A percentile compares a stretch with the other conserved stretches of the same genome.
Conservation (phyloP, 1,140 invertebrate species). For the Amyelois transitella region DNA sequence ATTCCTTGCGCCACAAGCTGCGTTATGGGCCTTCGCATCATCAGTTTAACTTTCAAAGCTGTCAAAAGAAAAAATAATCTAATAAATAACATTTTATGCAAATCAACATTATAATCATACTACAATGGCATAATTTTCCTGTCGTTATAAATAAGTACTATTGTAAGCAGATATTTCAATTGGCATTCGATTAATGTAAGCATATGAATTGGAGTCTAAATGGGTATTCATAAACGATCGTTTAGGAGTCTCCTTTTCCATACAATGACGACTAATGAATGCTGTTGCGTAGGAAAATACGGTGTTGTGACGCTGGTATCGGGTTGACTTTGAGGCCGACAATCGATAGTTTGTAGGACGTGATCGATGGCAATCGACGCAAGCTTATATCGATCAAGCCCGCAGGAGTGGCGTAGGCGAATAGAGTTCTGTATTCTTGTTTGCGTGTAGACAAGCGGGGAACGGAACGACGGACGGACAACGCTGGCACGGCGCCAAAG, state of each 20-base stretch:
- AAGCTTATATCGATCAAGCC: constrained; percentile 42
- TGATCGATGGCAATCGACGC: constrained; percentile 51
- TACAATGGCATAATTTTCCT: background rate
- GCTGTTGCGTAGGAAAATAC: constrained; percentile 20
- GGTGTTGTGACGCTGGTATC: constrained; percentile 54
- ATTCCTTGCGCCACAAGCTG: constrained; percentile 98
- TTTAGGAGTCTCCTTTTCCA: constrained; percentile 23
- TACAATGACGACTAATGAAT: constrained; percentile 40
- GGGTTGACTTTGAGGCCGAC: constrained; percentile 51
- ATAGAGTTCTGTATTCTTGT: constrained; percentile 42
- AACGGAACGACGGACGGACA: constrained; percentile 53
- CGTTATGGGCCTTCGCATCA: constrained; percentile 94
- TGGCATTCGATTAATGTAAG: background rate
- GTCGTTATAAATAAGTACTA: background rate
- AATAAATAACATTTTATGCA: constrained; percentile 10
- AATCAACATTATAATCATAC: background rate
- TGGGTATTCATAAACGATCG: constrained; percentile 13
- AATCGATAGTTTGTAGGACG: constrained; percentile 29
- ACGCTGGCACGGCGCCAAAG: constrained; percentile 61
- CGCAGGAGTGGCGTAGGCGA: constrained; percentile 51
- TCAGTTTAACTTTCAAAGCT: constrained; percentile 97
- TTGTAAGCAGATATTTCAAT: too few relatives aligned
- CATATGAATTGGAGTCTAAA: constrained; percentile 1
- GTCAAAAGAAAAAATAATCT: constrained; percentile 73
- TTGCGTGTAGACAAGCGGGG: constrained; percentile 48